Conservation (phyloP, 2,113 vertebrate genomes). For the Stigmatopora nigra region DNA sequence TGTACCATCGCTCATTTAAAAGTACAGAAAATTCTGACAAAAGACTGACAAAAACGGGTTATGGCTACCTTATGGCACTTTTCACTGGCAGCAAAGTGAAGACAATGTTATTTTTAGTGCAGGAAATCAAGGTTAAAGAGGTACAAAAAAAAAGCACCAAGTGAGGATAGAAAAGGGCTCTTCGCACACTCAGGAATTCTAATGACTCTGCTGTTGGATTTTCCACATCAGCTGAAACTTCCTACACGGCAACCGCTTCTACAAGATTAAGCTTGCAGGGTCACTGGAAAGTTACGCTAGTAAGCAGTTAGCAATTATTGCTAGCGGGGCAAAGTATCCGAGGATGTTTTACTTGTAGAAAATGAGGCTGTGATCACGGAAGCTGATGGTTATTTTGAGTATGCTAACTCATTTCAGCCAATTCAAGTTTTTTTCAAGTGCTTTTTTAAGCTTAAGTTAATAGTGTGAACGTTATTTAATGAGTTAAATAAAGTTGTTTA, state of each 20-base stretch:
- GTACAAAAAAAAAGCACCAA: constrained; percentile 1
- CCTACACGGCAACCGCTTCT: constrained; percentile 14
- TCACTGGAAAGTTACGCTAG: constrained; percentile 44
- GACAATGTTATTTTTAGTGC: background rate
- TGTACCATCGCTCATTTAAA: background rate
- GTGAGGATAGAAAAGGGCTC: background rate
- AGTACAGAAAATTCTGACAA: background rate
- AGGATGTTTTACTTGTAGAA: constrained; percentile 16
- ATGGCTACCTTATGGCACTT: background rate
- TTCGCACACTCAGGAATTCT: background rate
- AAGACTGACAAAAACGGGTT: background rate
- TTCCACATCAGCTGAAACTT: constrained; percentile 41
- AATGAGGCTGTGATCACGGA: too few relatives aligned
- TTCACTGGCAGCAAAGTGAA: background rate
- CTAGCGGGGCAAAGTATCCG: background rate
- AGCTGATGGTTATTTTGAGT: too few relatives aligned
- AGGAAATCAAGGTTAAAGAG: background rate
- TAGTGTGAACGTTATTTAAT: too few relatives aligned
- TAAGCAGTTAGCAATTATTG: constrained; percentile 40
- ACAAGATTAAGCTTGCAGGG: constrained; percentile 42
- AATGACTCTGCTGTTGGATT: constrained; percentile 31
- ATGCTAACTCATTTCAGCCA: too few relatives aligned
- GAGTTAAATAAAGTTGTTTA: too few relatives aligned
- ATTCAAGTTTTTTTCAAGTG: too few relatives aligned
- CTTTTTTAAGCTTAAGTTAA: too few relatives aligned